Conservation (phyloP, 2,888 invertebrate genomes). For the Dicycla oo region DNA sequence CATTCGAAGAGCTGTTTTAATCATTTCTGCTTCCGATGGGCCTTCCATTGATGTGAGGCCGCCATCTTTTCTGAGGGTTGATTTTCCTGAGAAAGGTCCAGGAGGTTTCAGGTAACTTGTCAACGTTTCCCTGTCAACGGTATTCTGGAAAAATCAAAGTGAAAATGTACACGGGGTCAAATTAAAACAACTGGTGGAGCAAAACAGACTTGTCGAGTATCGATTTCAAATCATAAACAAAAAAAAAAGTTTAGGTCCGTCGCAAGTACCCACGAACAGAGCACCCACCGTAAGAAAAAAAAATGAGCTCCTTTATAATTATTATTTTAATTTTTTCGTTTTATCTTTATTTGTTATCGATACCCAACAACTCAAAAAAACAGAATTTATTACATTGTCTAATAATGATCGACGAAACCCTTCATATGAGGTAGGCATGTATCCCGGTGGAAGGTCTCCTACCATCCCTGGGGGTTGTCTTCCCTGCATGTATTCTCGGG, state of each 20-base stretch:
- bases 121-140: background rate
- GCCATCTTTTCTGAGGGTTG: background rate
- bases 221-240: background rate
- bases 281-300: background rate
- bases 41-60: background rate
- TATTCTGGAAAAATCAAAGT: slow-evolving; percentile 5
- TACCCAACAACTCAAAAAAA: background rate
- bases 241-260: too few species aligned
- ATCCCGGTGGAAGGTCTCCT: too few species aligned
- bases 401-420: slow-evolving; percentile 3
- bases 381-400: slow-evolving; percentile 5
- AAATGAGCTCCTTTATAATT: background rate
- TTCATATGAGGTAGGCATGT: background rate
- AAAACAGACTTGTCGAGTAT: background rate
- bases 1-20: background rate
- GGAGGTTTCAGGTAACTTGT: background rate
- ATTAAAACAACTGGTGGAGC: background rate
- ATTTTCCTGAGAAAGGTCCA: background rate
- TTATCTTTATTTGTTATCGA: background rate
- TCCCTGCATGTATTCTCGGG: too few species aligned
- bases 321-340: background rate
- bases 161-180: background rate
- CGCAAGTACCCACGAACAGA: too few species aligned
- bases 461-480: too few species aligned
- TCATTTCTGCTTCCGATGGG: background rate